These are phyloP conservation scores for Dastarcus helophoroides DNA, from an alignment of 2,888 invertebrate genomes.

Conservation along the genomic window DNA sequence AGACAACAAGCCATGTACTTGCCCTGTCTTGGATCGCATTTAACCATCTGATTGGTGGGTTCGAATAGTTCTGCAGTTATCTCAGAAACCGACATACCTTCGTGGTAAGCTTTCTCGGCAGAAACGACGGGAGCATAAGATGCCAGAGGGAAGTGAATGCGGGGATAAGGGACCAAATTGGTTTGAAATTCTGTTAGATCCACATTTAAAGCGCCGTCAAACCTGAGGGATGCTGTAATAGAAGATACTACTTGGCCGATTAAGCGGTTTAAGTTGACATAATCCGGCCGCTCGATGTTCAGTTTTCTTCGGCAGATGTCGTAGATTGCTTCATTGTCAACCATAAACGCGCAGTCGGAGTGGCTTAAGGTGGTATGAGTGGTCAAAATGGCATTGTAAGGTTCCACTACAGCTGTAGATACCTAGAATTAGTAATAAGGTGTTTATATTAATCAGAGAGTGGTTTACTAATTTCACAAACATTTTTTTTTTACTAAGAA, in stretches of 20 bases:
- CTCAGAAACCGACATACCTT: conserved; percentile 65
- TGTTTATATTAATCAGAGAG: too few species aligned
- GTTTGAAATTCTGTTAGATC: conserved; percentile 88
- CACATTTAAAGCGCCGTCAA: conserved; percentile 82
- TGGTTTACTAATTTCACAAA: too few species aligned
- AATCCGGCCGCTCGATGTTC: conserved; percentile 72
- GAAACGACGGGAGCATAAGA: conserved; percentile 65
- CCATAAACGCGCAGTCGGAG: conserved; percentile 88
- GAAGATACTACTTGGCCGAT: conserved; percentile 78
- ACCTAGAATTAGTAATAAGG: conserved; percentile 48
- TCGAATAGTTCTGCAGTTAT: conserved; percentile 85
- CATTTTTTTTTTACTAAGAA: too few species aligned
- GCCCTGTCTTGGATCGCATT: conserved; percentile 72
- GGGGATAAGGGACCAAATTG: conserved; percentile 82
- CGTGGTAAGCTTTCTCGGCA: conserved; percentile 60
- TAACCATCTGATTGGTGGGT: conserved; percentile 82
- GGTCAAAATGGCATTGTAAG: conserved; percentile 84
- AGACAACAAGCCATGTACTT: conserved; percentile 87
- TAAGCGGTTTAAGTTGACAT: conserved; percentile 73
- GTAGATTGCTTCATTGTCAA: conserved; percentile 92
- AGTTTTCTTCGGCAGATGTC: conserved; percentile 81
- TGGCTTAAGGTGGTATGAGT: conserved; percentile 81
- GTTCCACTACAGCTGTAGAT: conserved; percentile 88
- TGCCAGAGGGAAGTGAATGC: conserved; percentile 78
- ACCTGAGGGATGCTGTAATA: conserved; percentile 77